These are phyloP conservation scores for Aphrophora alni DNA, from an alignment of 2,888 invertebrate species.

Conservation along the genomic window DNA sequence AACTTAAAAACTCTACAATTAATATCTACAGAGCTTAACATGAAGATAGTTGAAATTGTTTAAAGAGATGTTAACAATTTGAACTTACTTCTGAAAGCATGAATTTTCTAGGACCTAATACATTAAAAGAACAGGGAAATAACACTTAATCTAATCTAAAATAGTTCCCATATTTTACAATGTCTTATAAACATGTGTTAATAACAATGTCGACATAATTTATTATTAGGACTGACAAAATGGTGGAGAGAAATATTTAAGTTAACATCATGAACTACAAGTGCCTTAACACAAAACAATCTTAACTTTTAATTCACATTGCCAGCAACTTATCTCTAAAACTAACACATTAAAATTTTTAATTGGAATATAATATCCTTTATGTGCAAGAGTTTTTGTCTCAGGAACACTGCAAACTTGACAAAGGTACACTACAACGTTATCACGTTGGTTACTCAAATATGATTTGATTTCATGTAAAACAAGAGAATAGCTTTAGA, in stretches of 20 bases:
- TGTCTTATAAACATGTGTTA: too few species aligned
- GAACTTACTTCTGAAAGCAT: neutral
- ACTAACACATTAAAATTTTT: neutral
- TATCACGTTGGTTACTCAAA: too few species aligned
- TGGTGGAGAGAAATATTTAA: neutral
- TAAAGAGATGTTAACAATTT: too few species aligned
- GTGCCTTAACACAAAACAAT: neutral
- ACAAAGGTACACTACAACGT: neutral
- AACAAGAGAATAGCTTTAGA: too few species aligned
- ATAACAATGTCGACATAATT: neutral
- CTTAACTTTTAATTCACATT: neutral
- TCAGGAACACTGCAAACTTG: neutral
- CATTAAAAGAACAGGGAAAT: too few species aligned
- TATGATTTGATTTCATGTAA: too few species aligned
- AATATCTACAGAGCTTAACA: neutral
- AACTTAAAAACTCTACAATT: neutral
- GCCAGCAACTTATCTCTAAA: neutral
- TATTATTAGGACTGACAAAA: neutral
- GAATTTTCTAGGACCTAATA: too few species aligned
- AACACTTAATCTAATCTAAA: too few species aligned
- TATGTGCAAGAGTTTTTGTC: neutral
- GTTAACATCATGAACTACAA: neutral
- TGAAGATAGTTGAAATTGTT: neutral
- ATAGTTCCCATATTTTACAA: too few species aligned
- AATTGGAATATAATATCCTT: neutral